A percentile compares a stretch with the other conserved stretches of the same genome.
These are phyloP conservation scores for Platyura marginata DNA, from an alignment of 1,140 invertebrate genomes.

Conservation along the genomic window DNA sequence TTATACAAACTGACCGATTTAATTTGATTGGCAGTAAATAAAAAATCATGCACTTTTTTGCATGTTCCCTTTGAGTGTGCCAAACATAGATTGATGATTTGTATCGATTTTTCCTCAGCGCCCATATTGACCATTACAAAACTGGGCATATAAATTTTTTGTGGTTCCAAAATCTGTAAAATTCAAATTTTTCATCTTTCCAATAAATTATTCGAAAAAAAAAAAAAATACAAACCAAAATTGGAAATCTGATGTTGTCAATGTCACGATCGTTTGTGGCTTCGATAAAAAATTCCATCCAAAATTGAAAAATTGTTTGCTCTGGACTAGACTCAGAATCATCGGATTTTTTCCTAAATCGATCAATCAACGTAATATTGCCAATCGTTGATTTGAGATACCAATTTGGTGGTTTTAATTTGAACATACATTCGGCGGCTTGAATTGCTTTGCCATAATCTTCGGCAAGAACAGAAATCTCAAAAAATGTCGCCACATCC, in stretches of 20 bases:
- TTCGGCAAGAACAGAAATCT: conserved; percentile 93
- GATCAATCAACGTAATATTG: conserved; percentile 91
- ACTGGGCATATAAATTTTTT: conserved; percentile 83
- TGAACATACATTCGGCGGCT: conserved; percentile 98
- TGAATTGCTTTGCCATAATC: conserved; percentile 95
- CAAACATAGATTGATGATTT: conserved; percentile 70
- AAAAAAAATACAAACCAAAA: conserved; percentile 16
- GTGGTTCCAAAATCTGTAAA: conserved; percentile 73
- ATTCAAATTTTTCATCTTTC: too few species aligned
- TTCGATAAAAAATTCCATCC: conserved; percentile 98
- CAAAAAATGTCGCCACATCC: conserved; percentile 99
- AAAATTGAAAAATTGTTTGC: conserved; percentile 85
- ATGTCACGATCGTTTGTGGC: conserved; percentile 53
- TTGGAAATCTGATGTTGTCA: conserved; percentile 76
- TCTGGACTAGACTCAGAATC: conserved; percentile 47
- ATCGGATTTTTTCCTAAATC: conserved; percentile 68
- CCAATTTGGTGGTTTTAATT: conserved; percentile 96
- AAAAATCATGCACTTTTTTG: conserved; percentile 79
- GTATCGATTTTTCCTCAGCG: conserved; percentile 77
- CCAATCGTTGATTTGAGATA: conserved; percentile 96
- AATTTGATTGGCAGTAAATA: conserved; percentile 82
- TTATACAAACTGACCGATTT: conserved; percentile 90
- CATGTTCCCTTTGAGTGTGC: conserved; percentile 56
- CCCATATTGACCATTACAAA: conserved; percentile 89
- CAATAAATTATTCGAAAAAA: conserved; percentile 6